Evolutionary conservation across 2,888 invertebrate genomes (phyloP), one percentile per base, ranked within the genome.

Genomic region (Ichneumoninae sp.): DNA sequence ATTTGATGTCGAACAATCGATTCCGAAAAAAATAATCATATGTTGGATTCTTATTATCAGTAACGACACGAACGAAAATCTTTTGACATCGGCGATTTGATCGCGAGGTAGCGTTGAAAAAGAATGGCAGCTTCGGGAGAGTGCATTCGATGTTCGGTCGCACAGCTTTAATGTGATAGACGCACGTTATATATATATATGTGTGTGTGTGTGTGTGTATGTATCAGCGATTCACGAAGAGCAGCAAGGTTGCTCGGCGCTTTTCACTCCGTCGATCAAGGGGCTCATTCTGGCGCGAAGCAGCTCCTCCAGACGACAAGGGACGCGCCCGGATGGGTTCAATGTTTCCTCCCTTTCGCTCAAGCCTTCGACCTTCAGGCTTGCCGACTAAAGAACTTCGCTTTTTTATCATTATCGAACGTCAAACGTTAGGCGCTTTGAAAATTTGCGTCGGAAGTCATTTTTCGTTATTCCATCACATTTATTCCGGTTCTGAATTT

Each of bases 251-350:
- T 72, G 62, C 66, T 77, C 57, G 71, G 44, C 22, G 47, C n/a
- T 84, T 84, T 80, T 57, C 80, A 80, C 72, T 69, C 16, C 54
- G 80, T 44, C 69, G 83, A 80, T 80, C 80, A 80, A 84, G 74
- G 77, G 72, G 65, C 44, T 80, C 76, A 74, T 72, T 80, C 52
- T 77, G 62, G 83, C 77, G 83, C 72, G 36, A 84, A 69, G 69
- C 22, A 50, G 52, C 60, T 54, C 72, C 54, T 54, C 65, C 57
- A 79, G 74, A 83, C 69, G 60, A 47, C 68, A 80, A 65, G 68
- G 70, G 79, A 26, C 52, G 54, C 44, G 33, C 74, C 36, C 30
- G 13, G 22, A 78, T 26, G 26, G 40, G 57, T 40, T 60, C 60
- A 72, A 72, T 44, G 72, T 57, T 72, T 71, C 40, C 22, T 16